Percentiles rank a stretch among this genome's conserved stretches.
phyloP scores from a whole-genome alignment of 2,113 vertebrate genomes.

The Urocynchramus pylzowi region DNA sequence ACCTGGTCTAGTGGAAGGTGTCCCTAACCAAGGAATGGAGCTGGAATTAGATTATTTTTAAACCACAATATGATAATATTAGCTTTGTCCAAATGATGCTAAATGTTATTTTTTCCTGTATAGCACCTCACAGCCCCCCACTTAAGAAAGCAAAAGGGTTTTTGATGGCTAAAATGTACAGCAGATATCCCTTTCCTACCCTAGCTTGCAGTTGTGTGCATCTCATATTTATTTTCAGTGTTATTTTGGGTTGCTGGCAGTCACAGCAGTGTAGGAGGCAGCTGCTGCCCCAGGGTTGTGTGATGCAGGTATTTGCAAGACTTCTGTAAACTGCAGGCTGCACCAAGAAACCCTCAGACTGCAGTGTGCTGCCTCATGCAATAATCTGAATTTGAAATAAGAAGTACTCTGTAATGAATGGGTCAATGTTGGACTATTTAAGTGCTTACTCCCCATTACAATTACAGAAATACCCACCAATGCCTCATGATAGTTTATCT shows the following conservation, averaged over 20 bases:
- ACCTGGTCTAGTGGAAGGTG: neutral
- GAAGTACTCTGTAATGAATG: neutral
- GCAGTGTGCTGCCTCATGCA: neutral
- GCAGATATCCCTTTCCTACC: neutral
- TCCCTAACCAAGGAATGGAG: neutral
- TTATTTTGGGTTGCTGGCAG: neutral
- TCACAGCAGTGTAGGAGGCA: neutral
- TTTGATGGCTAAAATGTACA: neutral
- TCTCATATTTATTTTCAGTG: neutral
- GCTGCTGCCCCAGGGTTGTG: neutral
- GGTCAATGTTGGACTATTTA: neutral
- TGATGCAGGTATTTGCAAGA: neutral
- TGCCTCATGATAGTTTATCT: neutral
- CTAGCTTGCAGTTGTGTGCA: neutral
- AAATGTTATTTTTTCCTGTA: neutral
- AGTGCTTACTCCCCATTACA: neutral
- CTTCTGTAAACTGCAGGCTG: neutral
- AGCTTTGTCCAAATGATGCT: slow-evolving; percentile 22
- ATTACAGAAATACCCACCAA: neutral
- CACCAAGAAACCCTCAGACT: neutral
- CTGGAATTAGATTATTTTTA: neutral
- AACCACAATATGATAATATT: neutral
- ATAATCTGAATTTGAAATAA: neutral
- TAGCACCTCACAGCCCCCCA: neutral
- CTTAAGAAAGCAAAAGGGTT: neutral